Percentiles rank a stretch among this genome's conserved stretches.
Conservation (phyloP, 2,888 invertebrate genomes). For the Ellobium chinense region DNA sequence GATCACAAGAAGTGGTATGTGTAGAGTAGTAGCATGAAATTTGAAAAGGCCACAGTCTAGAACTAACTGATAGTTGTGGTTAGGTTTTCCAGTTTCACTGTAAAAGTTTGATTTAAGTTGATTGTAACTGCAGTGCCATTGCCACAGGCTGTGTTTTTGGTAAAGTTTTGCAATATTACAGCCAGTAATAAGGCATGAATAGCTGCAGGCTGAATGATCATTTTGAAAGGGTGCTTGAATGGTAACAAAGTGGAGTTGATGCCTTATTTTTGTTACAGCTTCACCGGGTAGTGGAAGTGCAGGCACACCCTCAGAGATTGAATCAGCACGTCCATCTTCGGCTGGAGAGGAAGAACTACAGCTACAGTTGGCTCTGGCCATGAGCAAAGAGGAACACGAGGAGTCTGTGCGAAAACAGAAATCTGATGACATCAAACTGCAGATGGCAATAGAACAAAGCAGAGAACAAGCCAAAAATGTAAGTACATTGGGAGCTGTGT, state of each 20-base stretch:
- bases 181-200: not conserved
- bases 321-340: conserved; percentile 96
- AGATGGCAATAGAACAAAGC: conserved; percentile 89
- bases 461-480: conserved; percentile 60
- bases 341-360: conserved; percentile 99
- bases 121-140: too few relatives aligned
- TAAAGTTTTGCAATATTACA: too few relatives aligned
- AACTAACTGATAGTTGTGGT: too few relatives aligned
- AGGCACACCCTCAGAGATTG: conserved; percentile 83
- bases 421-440: conserved; percentile 50
- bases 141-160: too few relatives aligned
- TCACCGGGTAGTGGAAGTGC: conserved; percentile 54
- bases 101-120: too few relatives aligned
- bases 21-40: too few relatives aligned
- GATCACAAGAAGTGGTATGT: too few relatives aligned
- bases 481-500: too few relatives aligned
- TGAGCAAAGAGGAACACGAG: conserved; percentile 99
- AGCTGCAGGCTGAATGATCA: not conserved
- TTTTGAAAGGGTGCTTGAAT: too few relatives aligned
- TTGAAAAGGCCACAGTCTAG: too few relatives aligned
- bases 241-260: not conserved
- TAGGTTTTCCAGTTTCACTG: too few relatives aligned
- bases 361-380: conserved; percentile 97
- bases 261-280: conserved; percentile 9
- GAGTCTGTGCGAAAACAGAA: conserved; percentile 83